Evolutionary conservation across 2,797 vertebrate genomes (phyloP).

Genomic region (Clarias laeviceps): DNA sequence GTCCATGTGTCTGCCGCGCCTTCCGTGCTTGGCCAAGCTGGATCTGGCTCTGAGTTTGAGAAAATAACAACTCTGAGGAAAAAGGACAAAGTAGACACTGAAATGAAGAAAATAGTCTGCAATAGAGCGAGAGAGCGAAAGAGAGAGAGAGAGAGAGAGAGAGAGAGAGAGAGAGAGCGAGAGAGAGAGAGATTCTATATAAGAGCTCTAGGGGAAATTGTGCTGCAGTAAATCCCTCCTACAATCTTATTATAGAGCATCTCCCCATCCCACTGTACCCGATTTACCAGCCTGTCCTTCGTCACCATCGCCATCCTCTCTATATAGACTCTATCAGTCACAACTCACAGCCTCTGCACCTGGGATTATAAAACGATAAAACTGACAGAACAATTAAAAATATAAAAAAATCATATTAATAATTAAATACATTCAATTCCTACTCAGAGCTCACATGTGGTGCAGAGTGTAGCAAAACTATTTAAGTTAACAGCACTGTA

Average conservation of each 20-base stretch:
- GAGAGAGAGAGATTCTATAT: constrained; percentile 76
- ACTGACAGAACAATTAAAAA: constrained; percentile 47
- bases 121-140: constrained; percentile 31
- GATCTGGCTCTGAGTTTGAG: constrained; percentile 4
- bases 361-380: not conserved
- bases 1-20: constrained; percentile 11
- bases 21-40: not conserved
- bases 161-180: constrained; percentile 37
- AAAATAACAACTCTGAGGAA: constrained; percentile 40
- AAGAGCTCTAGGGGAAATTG: constrained; percentile 79
- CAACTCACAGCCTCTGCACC: not conserved
- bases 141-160: constrained; percentile 31
- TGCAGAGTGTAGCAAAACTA: not conserved
- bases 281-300: constrained; percentile 25
- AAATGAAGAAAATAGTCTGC: constrained; percentile 17
- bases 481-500: not conserved
- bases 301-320: constrained; percentile 15
- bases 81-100: not conserved
- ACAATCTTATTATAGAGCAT: constrained; percentile 74
- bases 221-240: constrained; percentile 80
- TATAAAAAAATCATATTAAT: too few species aligned
- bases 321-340: not conserved
- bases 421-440: not conserved
- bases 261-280: constrained; percentile 24
- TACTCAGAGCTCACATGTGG: not conserved